Conservation (phyloP, 2,797 vertebrate genomes). For the Rhynchonycteris naso region DNA sequence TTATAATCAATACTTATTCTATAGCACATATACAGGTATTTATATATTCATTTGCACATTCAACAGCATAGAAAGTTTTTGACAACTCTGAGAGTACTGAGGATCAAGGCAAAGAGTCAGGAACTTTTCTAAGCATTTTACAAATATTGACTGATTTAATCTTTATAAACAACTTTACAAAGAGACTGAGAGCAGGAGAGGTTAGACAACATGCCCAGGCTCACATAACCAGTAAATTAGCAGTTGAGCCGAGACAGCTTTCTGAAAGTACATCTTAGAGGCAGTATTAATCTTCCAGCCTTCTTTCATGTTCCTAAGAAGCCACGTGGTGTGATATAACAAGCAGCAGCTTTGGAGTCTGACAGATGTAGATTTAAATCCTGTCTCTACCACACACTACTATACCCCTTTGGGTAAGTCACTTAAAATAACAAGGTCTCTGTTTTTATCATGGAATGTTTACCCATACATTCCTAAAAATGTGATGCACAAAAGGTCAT, state of each 20-base stretch:
- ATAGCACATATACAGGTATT: background rate
- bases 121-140: background rate
- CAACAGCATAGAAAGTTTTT: background rate
- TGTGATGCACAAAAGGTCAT: background rate
- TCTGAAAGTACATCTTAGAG: background rate
- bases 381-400: background rate
- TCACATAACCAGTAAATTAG: background rate
- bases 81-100: background rate
- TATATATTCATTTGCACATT: background rate
- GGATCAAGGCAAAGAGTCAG: background rate
- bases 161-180: conserved; percentile 11
- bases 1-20: conserved; percentile 14
- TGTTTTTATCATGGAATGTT: conserved; percentile 1
- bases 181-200: background rate
- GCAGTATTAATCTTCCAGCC: background rate
- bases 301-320: background rate
- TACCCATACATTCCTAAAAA: background rate
- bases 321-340: background rate
- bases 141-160: conserved; percentile 29
- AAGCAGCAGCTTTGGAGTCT: background rate
- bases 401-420: background rate
- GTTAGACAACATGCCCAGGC: background rate
- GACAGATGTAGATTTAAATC: background rate
- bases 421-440: background rate
- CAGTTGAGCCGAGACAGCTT: background rate